Evolutionary conservation across 2,888 invertebrate genomes (phyloP).

Genomic region (Synanthedon myopaeformis): DNA sequence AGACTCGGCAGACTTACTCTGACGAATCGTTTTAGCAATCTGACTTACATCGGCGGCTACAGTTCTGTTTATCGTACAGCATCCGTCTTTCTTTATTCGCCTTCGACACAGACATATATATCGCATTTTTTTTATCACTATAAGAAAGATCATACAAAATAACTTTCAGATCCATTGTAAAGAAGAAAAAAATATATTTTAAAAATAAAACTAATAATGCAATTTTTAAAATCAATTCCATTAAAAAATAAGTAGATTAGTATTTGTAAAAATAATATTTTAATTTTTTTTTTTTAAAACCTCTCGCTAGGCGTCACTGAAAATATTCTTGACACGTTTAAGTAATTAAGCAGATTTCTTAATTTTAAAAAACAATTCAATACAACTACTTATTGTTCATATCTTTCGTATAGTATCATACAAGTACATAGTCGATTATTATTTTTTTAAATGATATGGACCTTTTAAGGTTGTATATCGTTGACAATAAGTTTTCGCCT

Average conservation of each 20-base stretch:
- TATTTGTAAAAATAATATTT: not conserved
- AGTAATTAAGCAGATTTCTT: too few species aligned
- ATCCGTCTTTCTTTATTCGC: too few species aligned
- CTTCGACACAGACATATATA: not conserved
- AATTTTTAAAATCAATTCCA: not conserved
- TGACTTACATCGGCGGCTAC: too few species aligned
- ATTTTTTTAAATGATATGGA: constrained; percentile 68
- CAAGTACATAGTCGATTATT: constrained; percentile 47
- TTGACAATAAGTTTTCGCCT: constrained; percentile 42
- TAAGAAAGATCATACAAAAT: not conserved
- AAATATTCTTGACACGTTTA: not conserved
- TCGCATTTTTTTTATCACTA: not conserved
- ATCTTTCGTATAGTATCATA: constrained; percentile 37
- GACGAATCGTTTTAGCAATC: too few species aligned
- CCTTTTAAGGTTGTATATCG: constrained; percentile 63
- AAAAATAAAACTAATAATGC: constrained; percentile 1
- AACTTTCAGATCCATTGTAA: constrained; percentile 25
- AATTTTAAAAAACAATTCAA: constrained; percentile 22
- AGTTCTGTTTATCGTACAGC: too few species aligned
- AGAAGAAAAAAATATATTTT: constrained; percentile 1
- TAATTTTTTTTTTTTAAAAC: not conserved
- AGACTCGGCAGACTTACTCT: too few species aligned
- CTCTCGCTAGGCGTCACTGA: not conserved
- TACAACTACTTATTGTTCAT: constrained; percentile 67
- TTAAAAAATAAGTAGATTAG: not conserved